Conservation (phyloP, 23 tunicate species). For the Oikopleura albicans region DNA sequence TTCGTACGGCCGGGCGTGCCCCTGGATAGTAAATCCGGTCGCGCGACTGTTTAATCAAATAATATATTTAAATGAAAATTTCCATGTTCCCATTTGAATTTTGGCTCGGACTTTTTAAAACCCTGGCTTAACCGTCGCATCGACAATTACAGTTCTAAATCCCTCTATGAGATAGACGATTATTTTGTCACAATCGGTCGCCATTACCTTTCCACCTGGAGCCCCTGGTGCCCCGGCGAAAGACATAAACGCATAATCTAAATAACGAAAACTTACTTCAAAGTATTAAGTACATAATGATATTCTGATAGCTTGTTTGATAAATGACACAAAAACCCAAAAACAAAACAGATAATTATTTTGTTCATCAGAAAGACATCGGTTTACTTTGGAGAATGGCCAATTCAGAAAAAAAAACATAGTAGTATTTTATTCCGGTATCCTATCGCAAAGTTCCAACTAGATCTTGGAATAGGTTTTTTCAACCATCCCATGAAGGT, state of each 20-base stretch:
- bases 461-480: neutral
- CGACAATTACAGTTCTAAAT: conserved; percentile 1
- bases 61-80: too few species aligned
- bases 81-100: too few species aligned
- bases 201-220: neutral
- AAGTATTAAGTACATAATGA: neutral
- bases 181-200: neutral
- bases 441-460: neutral
- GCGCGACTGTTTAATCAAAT: too few species aligned
- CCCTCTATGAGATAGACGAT: conserved; percentile 6
- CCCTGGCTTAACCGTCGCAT: neutral
- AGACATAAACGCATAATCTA: neutral
- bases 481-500: neutral
- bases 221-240: neutral
- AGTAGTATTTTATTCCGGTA: too few species aligned
- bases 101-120: too few species aligned
- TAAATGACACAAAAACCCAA: neutral
- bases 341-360: too few species aligned
- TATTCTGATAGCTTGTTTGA: neutral
- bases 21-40: too few species aligned
- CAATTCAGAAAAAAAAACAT: too few species aligned
- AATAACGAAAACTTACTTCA: neutral
- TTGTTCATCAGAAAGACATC: too few species aligned
- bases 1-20: too few species aligned
- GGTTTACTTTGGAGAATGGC: too few species aligned